Conservation (phyloP, 2,113 vertebrate species). For the Globicephala melas region DNA sequence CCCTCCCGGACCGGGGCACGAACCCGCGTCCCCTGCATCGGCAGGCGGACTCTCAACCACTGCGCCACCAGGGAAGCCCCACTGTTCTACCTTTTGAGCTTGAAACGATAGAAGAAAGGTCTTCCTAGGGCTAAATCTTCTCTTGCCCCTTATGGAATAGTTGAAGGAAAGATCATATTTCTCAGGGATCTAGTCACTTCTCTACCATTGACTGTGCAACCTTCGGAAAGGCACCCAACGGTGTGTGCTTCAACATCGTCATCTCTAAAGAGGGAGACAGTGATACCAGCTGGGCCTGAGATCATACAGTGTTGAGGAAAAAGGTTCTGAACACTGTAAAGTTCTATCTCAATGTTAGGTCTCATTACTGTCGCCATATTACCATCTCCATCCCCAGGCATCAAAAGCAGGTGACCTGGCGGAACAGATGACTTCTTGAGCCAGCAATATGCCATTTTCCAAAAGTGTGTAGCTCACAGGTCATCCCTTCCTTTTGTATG, state of each 20-base stretch:
- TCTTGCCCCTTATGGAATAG: neutral
- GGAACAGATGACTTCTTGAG: neutral
- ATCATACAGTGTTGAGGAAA: neutral
- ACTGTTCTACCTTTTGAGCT: neutral
- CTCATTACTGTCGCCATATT: neutral
- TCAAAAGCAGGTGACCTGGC: neutral
- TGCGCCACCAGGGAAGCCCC: too few relatives aligned
- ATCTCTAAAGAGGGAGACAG: neutral
- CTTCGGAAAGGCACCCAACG: neutral
- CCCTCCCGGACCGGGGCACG: too few relatives aligned
- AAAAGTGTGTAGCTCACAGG: neutral
- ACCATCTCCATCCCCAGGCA: neutral
- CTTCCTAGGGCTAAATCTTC: neutral
- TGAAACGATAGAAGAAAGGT: neutral
- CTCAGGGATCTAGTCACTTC: neutral
- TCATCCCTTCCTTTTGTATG: neutral
- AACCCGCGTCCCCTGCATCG: too few relatives aligned
- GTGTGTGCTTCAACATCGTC: neutral
- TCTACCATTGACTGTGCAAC: neutral
- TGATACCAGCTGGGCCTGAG: neutral
- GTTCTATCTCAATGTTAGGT: neutral
- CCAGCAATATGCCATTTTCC: neutral
- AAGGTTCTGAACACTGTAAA: neutral
- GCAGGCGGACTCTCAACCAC: too few relatives aligned
- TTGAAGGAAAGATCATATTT: neutral